A percentile compares a stretch with the other conserved stretches of the same genome.
These are phyloP conservation scores for Halocaridina rubra DNA, from an alignment of 2,888 invertebrate genomes.

Conservation along the genomic window DNA sequence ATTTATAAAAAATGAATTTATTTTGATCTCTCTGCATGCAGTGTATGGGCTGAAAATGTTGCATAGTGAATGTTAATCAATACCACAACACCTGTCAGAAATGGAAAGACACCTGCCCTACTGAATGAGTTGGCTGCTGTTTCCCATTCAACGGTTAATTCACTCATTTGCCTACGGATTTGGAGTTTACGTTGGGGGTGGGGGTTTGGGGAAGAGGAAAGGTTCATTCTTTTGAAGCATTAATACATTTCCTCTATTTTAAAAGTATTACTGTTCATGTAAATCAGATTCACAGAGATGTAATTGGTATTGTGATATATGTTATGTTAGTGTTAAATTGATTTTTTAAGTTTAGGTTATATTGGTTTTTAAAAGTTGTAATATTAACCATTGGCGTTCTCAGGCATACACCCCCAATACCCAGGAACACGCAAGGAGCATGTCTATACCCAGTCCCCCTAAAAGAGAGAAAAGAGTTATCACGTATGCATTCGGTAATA, in stretches of 20 bases:
- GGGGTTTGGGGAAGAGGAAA: background rate
- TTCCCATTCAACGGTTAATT: background rate
- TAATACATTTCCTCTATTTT: too few species aligned
- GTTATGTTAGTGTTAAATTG: background rate
- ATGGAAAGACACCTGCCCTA: background rate
- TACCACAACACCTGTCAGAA: background rate
- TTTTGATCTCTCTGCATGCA: background rate
- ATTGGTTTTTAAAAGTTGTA: too few species aligned
- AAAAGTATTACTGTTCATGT: too few species aligned
- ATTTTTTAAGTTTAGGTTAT: too few species aligned
- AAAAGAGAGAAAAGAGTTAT: too few species aligned
- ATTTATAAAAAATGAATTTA: background rate
- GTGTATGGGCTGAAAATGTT: background rate
- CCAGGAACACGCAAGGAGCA: too few species aligned
- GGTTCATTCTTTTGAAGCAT: too few species aligned
- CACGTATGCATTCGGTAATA: too few species aligned
- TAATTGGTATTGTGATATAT: background rate
- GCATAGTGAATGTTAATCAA: background rate
- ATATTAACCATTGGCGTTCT: too few species aligned
- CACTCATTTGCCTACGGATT: background rate
- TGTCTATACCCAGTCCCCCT: too few species aligned
- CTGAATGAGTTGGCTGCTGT: background rate
- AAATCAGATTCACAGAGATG: background rate
- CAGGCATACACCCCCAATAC: too few species aligned
- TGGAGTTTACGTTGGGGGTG: background rate